Conservation (phyloP, 2,888 invertebrate genomes). For the Eristalis pertinax region DNA sequence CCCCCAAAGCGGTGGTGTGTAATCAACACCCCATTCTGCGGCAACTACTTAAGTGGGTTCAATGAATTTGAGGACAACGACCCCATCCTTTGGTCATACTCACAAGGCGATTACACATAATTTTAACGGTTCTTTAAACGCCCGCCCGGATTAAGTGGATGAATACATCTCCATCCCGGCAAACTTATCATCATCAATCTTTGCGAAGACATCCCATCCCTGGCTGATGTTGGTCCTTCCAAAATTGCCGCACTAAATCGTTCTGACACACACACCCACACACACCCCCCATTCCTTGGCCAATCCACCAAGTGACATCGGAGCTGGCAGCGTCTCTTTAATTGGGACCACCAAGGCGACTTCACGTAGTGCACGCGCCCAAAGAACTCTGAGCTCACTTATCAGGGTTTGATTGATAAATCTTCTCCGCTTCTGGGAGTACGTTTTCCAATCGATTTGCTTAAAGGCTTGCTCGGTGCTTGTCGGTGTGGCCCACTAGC, state of each 20-base stretch:
- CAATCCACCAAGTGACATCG: constrained; percentile 34
- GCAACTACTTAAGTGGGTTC: not conserved
- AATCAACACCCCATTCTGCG: not conserved
- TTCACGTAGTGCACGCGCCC: not conserved
- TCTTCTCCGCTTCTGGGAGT: constrained; percentile 31
- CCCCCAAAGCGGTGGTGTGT: not conserved
- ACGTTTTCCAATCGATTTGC: constrained; percentile 57
- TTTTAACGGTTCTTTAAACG: constrained; percentile 58
- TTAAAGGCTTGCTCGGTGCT: constrained; percentile 25
- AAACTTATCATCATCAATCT: constrained; percentile 68
- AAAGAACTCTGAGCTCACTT: constrained; percentile 31
- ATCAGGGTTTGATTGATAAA: constrained; percentile 60
- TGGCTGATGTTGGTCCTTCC: constrained; percentile 6
- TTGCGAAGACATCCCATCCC: constrained; percentile 19
- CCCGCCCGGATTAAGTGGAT: constrained; percentile 47
- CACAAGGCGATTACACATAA: constrained; percentile 41
- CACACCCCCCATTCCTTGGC: not conserved
- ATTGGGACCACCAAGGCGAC: constrained; percentile 30
- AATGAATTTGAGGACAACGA: constrained; percentile 10
- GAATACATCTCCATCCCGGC: constrained; percentile 44
- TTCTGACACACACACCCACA: constrained; percentile 8
- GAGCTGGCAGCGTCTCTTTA: constrained; percentile 31
- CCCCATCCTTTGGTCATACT: constrained; percentile 2
- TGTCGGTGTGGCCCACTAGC: not conserved
- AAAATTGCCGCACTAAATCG: constrained; percentile 60